Evolutionary conservation across 1,140 invertebrate genomes (phyloP).

Genomic region (Drosophila lini): DNA sequence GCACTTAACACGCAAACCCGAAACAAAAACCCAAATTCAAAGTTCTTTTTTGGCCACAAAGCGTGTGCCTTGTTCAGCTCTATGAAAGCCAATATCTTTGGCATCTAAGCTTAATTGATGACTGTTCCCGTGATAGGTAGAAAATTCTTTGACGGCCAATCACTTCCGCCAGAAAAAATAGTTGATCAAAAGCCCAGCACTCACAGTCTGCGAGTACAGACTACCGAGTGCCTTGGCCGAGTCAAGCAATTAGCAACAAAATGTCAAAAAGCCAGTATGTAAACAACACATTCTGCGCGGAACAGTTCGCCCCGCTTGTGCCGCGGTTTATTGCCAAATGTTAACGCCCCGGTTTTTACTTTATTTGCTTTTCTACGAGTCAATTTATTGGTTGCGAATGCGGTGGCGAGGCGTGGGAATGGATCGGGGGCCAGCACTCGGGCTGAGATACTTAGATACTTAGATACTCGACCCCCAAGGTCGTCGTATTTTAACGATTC

Average conservation of each 20-base stretch:
- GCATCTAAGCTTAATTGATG: conserved; percentile 62
- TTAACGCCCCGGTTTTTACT: conserved; percentile 8
- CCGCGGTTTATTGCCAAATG: conserved; percentile 40
- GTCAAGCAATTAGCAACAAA: conserved; percentile 69
- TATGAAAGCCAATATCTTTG: conserved; percentile 20
- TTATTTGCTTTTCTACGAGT: conserved; percentile 49
- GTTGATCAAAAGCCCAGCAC: conserved; percentile 38
- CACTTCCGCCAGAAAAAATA: conserved; percentile 49
- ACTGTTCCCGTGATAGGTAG: conserved; percentile 32
- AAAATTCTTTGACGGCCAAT: conserved; percentile 48
- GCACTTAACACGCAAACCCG: conserved; percentile 52
- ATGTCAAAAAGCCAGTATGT: conserved; percentile 56
- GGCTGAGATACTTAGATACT: conserved; percentile 24
- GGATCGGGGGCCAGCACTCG: conserved; percentile 43
- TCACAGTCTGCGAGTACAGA: conserved; percentile 27
- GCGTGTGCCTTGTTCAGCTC: conserved; percentile 49
- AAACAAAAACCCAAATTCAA: conserved; percentile 28
- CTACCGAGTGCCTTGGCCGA: conserved; percentile 16
- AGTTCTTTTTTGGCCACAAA: conserved; percentile 55
- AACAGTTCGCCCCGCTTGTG: conserved; percentile 49
- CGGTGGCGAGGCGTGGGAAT: conserved; percentile 73
- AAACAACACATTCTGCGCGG: conserved; percentile 38
- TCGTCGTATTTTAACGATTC: conserved; percentile 35
- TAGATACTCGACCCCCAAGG: conserved; percentile 46
- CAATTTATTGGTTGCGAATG: conserved; percentile 71